Evolutionary conservation across 2,888 invertebrate genomes (phyloP).

Genomic region (Lithophane socia): DNA sequence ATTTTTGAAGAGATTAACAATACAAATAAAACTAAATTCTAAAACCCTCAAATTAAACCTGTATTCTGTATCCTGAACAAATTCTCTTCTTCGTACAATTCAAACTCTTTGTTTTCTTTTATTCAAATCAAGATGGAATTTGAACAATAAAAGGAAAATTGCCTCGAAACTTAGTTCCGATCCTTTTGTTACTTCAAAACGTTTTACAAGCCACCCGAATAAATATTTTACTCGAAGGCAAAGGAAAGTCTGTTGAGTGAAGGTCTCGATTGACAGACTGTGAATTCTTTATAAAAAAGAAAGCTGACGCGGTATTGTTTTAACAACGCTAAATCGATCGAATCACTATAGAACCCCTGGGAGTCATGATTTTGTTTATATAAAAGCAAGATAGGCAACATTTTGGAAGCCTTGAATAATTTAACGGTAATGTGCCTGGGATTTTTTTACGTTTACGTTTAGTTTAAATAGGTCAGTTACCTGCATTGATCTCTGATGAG

Average conservation of each 20-base stretch:
- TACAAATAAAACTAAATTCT: neutral
- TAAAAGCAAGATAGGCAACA: slow-evolving; percentile 41
- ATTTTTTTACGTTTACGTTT: slow-evolving; percentile 22
- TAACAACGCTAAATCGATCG: slow-evolving; percentile 55
- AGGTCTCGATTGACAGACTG: slow-evolving; percentile 41
- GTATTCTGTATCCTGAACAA: neutral
- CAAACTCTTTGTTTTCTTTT: slow-evolving; percentile 30
- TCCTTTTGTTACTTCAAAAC: slow-evolving; percentile 39
- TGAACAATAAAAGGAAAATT: slow-evolving; percentile 38
- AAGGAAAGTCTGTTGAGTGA: slow-evolving; percentile 27
- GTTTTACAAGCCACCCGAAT: slow-evolving; percentile 42
- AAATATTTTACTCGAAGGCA: slow-evolving; percentile 51
- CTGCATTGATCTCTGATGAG: neutral
- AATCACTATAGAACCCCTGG: slow-evolving; percentile 25
- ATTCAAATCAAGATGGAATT: slow-evolving; percentile 27
- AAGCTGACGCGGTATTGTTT: slow-evolving; percentile 46
- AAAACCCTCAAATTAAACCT: neutral
- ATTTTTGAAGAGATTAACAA: neutral
- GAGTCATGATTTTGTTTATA: slow-evolving; percentile 35
- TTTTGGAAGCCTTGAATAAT: slow-evolving; percentile 50
- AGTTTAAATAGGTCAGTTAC: neutral
- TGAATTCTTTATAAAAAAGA: slow-evolving; percentile 27
- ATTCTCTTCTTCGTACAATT: slow-evolving; percentile 9
- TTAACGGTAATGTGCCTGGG: slow-evolving; percentile 25
- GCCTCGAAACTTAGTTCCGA: slow-evolving; percentile 32